phyloP scores from a whole-genome alignment of 2,888 invertebrate genomes.

The Allophyes oxyacanthae region DNA sequence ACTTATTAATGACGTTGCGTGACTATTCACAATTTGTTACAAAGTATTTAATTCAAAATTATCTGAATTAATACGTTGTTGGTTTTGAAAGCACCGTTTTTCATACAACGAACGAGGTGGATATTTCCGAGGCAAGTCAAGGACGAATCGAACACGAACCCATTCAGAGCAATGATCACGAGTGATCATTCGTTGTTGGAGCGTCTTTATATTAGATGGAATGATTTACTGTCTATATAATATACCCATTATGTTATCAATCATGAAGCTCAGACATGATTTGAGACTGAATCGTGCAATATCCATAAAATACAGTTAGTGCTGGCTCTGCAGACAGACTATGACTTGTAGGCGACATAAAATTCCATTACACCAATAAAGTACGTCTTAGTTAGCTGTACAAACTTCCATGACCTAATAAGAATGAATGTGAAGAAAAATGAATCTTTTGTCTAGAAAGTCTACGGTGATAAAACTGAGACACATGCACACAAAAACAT shows the following conservation, averaged over 20 bases:
- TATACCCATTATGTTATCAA: conserved; percentile 55
- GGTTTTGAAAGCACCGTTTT: conserved; percentile 48
- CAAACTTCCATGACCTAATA: conserved; percentile 46
- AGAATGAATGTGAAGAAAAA: conserved; percentile 45
- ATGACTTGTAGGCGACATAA: conserved; percentile 38
- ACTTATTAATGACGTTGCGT: conserved; percentile 56
- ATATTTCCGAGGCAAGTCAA: conserved; percentile 64
- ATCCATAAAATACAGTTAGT: conserved; percentile 45
- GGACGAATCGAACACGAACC: conserved; percentile 65
- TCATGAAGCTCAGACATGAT: conserved; percentile 40
- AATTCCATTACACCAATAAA: conserved; percentile 40
- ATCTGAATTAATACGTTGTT: conserved; percentile 39
- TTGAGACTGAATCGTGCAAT: conserved; percentile 37
- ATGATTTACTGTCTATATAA: conserved; percentile 37
- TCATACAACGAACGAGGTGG: conserved; percentile 29
- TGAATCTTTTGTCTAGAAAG: conserved; percentile 38
- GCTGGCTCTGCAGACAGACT: conserved; percentile 15
- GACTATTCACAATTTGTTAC: conserved; percentile 46
- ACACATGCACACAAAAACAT: conserved; percentile 29
- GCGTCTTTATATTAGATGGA: conserved; percentile 28
- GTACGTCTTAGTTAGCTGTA: conserved; percentile 29
- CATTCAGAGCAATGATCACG: conserved; percentile 55
- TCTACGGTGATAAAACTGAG: conserved; percentile 21
- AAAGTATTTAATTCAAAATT: conserved; percentile 46
- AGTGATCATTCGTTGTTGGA: conserved; percentile 52